Evolutionary conservation across 2,888 invertebrate species (phyloP).

Genomic region (Nomada goodeniana): DNA sequence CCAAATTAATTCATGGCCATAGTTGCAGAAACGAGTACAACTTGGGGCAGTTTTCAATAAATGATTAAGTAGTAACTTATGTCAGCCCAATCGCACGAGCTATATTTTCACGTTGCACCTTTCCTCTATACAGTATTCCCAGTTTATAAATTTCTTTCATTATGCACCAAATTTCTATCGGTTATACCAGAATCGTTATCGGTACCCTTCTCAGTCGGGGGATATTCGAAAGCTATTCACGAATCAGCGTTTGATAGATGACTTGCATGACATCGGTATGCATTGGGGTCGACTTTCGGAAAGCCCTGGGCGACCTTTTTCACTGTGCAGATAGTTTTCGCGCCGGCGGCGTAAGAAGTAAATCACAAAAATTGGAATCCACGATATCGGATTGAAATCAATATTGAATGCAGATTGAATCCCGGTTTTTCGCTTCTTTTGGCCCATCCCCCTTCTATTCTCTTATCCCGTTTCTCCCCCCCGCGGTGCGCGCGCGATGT

Average conservation of each 20-base stretch:
- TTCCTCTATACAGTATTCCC: not conserved
- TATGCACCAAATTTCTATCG: not conserved
- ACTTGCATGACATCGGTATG: slow-evolving; percentile 50
- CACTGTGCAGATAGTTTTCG: slow-evolving; percentile 49
- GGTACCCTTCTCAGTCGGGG: not conserved
- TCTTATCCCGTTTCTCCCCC: slow-evolving; percentile 37
- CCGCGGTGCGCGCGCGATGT: slow-evolving; percentile 1
- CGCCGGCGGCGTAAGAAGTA: slow-evolving; percentile 76
- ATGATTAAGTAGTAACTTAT: too few relatives aligned
- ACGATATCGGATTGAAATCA: slow-evolving; percentile 82
- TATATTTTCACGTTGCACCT: too few relatives aligned
- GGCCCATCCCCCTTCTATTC: slow-evolving; percentile 15
- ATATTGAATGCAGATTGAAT: slow-evolving; percentile 83
- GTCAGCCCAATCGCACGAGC: too few relatives aligned
- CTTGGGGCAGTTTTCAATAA: too few relatives aligned
- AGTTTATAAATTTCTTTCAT: not conserved
- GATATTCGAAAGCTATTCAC: slow-evolving; percentile 40
- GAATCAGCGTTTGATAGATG: slow-evolving; percentile 53
- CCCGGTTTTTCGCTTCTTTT: slow-evolving; percentile 60
- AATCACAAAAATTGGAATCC: slow-evolving; percentile 81
- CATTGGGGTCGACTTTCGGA: slow-evolving; percentile 55
- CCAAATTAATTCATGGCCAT: not conserved
- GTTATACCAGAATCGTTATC: not conserved
- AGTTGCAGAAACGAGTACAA: too few relatives aligned
- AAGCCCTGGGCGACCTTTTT: slow-evolving; percentile 49